A percentile compares a stretch with the other conserved stretches of the same genome.
Evolutionary conservation across 2,797 vertebrate genomes (phyloP).

Genomic region (Siniperca undulata): DNA sequence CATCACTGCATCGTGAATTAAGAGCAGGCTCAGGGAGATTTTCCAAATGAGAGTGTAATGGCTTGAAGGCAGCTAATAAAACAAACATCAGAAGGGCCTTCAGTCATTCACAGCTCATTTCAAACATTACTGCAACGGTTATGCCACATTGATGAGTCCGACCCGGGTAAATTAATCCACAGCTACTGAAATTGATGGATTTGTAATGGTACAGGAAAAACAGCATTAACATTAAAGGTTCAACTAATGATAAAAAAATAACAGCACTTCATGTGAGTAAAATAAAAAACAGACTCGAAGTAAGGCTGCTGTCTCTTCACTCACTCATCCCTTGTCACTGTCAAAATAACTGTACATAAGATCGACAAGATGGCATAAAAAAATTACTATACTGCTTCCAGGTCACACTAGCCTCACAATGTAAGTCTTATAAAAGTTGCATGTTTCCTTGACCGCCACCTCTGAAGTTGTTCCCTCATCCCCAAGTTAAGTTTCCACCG

Average conservation of each 20-base stretch:
- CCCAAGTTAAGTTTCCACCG: constrained; percentile 25
- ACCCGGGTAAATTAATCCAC: constrained; percentile 46
- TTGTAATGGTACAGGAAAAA: constrained; percentile 57
- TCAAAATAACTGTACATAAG: constrained; percentile 61
- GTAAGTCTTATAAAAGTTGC: constrained; percentile 52
- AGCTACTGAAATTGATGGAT: constrained; percentile 50
- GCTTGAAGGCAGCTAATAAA: constrained; percentile 62
- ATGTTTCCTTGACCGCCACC: constrained; percentile 57
- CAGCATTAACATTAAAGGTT: constrained; percentile 48
- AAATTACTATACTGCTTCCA: constrained; percentile 50
- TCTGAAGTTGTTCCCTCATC: constrained; percentile 32
- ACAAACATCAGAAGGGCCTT: constrained; percentile 56
- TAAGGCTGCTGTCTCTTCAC: constrained; percentile 45
- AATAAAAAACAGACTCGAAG: constrained; percentile 60
- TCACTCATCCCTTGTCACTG: constrained; percentile 29
- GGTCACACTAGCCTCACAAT: constrained; percentile 26
- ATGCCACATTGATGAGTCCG: constrained; percentile 35
- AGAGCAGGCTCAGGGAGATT: constrained; percentile 37
- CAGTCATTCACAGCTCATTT: constrained; percentile 47
- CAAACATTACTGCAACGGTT: constrained; percentile 30
- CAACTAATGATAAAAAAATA: constrained; percentile 64
- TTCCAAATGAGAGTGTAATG: constrained; percentile 48
- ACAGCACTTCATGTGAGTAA: constrained; percentile 70
- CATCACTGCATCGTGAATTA: constrained; percentile 36
- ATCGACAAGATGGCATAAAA: constrained; percentile 56